Base-by-base conservation (phyloP, 2,888 invertebrate species). In the Pheosia tremula region DNA sequence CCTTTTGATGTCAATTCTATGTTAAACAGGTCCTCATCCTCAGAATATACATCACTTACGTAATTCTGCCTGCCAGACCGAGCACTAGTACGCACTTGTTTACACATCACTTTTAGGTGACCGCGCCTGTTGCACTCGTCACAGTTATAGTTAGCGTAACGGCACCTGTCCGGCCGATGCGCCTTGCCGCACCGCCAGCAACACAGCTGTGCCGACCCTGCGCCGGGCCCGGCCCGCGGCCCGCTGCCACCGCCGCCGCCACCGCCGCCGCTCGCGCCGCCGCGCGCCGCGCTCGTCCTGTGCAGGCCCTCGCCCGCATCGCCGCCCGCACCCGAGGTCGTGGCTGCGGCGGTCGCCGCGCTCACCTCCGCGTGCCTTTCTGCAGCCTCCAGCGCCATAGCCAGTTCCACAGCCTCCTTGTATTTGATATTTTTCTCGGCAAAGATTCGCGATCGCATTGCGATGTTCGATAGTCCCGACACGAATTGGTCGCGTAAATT, bases 361-460 rank as follows among this genome's bases (percentile, higher is more conserved):
- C 54, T 56, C 50, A 7, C 52, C 24, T 49, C 62, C 61, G 68
- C 63, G 53, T 58, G 66, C 56, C 64, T 50, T 13, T 67, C 68
- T 37, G 71, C 68, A 43, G 71, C 71, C 54, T 66, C 69, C 61
- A 71, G 57, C 36, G 71, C 69, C 53, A 66, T 53, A 41, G 74
- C 72, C 50, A 74, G 61, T 58, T 76, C 74, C 67, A 72, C 68
- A 7, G 71, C 72, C 43, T 58, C 47, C 50, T 67, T 65, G 56
- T 72, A 74, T 37, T 71, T 57, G 8, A 77, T 50, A 7, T 57
- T 59, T 39, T 57, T 64, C 53, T 76, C 71, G 6, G 73, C 66
- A 53, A 74, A 71, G 5, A 76, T 37, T n/a, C 72, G 61, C 0
- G 67, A 68, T 24, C 72, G 49, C 65, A 74, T 74, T 0, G 55